phyloP scores from a whole-genome alignment of 2,888 invertebrate species.

The Ectropis crepuscularia region DNA sequence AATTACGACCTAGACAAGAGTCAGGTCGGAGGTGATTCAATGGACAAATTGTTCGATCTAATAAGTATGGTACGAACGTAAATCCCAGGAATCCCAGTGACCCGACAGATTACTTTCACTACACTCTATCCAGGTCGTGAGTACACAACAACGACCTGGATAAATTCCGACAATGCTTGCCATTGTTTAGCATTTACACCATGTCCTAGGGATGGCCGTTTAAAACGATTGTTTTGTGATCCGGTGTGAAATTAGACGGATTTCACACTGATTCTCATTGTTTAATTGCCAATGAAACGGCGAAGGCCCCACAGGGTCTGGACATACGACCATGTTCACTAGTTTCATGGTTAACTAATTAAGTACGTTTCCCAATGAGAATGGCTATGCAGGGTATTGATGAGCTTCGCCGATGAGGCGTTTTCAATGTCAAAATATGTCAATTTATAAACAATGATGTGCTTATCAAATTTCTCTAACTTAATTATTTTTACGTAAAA shows the following conservation, averaged over 20 bases:
- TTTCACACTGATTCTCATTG: conserved; percentile 58
- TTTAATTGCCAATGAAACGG: conserved; percentile 46
- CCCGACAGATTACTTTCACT: conserved; percentile 38
- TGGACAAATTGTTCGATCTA: no score
- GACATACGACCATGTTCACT: conserved; percentile 26
- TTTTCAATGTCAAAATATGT: no score
- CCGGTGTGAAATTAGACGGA: conserved; percentile 55
- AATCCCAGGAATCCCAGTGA: conserved; percentile 32
- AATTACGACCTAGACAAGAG: no score
- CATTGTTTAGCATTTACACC: conserved; percentile 52
- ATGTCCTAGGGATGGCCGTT: conserved; percentile 51
- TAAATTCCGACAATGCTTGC: conserved; percentile 52
- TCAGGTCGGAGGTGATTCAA: no score
- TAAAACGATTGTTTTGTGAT: conserved; percentile 54
- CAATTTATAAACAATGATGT: no score
- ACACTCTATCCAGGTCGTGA: neutral
- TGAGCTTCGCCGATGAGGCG: no score
- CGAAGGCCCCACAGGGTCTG: conserved; percentile 44
- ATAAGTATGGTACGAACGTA: neutral
- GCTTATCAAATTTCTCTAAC: no score
- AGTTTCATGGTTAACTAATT: conserved; percentile 6
- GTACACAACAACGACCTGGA: conserved; percentile 22
- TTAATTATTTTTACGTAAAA: no score
- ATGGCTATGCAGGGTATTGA: no score
- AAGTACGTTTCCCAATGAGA: neutral